Base-by-base conservation (phyloP, 1,140 invertebrate genomes). In the Kradibia gibbosae region DNA sequence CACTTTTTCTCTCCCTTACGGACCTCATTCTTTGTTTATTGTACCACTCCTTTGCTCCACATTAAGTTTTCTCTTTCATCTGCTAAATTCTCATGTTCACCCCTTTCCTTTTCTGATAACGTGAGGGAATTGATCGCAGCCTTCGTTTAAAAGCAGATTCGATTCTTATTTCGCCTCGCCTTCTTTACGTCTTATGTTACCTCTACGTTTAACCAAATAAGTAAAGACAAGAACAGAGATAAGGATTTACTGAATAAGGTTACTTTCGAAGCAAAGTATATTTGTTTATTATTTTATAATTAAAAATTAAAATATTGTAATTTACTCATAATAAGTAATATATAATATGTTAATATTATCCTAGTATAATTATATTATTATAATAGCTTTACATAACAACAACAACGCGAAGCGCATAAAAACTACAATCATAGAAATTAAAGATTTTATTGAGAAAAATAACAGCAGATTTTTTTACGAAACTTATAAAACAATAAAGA, bases 211-310 rank as follows among this genome's bases (percentile, higher is more conserved):
- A 36, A 15, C 15, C 28, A 3, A 28, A 11, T 55, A 55, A 25
- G 8, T 57, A 57, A 39, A 62, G 39, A 74, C 34, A 22, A 67
- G n/a, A 67, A 34, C 31, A 11, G 60, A 36, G 60, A 65, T 20
- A 15, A 0, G 48, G 57, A 57, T 74, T 55, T 55, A 74, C 45
- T 31, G 50, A 55, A 31, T 20, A 53, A 42, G n/a, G 42, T 31
- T 28, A 4, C 48, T 45, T 45, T 39, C 72, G 50, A 74, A 62
- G 81, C 76, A 73, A 79, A 28, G 74, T 53, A 60, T 42, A 28
- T 48, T 65, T 78, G 67, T 74, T 53, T 60, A 39, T 72, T 42
- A 62, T 31, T 36, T 80, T 71, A n/a, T n/a, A n/a, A n/a, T n/a
- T n/a, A n/a, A n/a, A n/a, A n/a, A n/a, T n/a, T n/a, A n/a, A n/a